A percentile compares a stretch with the other conserved stretches of the same genome.
Evolutionary conservation across 1,140 invertebrate genomes (phyloP).

Genomic region (Euwallacea fornicatus): DNA sequence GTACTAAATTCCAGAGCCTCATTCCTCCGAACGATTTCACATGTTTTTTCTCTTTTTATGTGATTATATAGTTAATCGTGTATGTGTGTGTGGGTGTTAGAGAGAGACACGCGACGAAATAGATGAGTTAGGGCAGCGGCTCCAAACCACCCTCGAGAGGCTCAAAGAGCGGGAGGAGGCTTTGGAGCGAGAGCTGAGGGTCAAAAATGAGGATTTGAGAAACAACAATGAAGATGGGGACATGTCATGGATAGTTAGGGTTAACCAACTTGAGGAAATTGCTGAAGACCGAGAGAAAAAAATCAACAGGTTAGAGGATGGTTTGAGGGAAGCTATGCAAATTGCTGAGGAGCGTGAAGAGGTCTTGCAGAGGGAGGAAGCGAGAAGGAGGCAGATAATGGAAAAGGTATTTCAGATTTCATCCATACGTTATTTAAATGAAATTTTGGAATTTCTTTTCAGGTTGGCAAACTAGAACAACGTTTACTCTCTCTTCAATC

Average conservation of each 20-base stretch:
- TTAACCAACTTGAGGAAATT: slow-evolving; percentile 29
- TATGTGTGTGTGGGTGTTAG: slow-evolving; percentile 36
- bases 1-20: slow-evolving; percentile 44
- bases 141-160: slow-evolving; percentile 2
- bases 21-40: slow-evolving; percentile 37
- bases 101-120: slow-evolving; percentile 27
- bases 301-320: slow-evolving; percentile 80
- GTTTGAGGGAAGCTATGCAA: slow-evolving; percentile 67
- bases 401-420: slow-evolving; percentile 59
- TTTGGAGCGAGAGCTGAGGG: slow-evolving; percentile 28
- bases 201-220: slow-evolving; percentile 16
- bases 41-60: slow-evolving; percentile 29
- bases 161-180: slow-evolving; percentile 34
- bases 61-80: neutral
- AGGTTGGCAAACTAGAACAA: slow-evolving; percentile 75
- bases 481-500: slow-evolving; percentile 68
- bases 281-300: slow-evolving; percentile 47
- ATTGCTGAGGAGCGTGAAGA: slow-evolving; percentile 66
- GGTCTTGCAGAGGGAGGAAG: slow-evolving; percentile 64
- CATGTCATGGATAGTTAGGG: slow-evolving; percentile 24
- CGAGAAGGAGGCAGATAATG: slow-evolving; percentile 61
- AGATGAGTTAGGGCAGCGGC: slow-evolving; percentile 18
- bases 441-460: slow-evolving; percentile 13
- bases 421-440: neutral
- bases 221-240: slow-evolving; percentile 29